Conservation (phyloP, 2,797 vertebrate genomes). For the Gymnothorax javanicus region DNA sequence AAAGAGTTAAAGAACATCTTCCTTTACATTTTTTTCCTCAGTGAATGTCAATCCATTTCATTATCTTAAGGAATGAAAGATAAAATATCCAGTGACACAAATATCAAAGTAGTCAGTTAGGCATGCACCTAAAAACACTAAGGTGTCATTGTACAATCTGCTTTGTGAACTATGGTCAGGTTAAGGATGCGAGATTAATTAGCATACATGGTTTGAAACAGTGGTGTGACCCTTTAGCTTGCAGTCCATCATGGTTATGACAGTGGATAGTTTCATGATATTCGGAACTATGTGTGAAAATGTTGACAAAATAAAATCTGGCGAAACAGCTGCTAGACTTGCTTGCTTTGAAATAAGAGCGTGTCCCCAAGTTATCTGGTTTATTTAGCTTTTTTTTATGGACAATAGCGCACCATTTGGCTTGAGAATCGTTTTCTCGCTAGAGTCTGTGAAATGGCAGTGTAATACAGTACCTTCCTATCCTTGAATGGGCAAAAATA, state of each 20-base stretch:
- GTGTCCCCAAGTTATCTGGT: background rate
- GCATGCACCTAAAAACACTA: too few relatives aligned
- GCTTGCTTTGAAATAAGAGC: background rate
- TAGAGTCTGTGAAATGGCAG: background rate
- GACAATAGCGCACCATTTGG: background rate
- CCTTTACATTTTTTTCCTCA: background rate
- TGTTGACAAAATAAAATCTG: background rate
- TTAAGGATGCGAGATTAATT: background rate
- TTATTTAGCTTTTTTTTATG: background rate
- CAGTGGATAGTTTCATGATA: too few relatives aligned
- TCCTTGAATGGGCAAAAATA: background rate
- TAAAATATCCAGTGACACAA: too few relatives aligned
- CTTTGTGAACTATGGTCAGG: background rate
- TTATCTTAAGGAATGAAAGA: too few relatives aligned
- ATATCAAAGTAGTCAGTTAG: too few relatives aligned
- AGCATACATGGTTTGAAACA: background rate
- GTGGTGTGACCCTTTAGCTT: background rate
- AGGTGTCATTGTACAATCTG: background rate
- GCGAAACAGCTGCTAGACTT: background rate
- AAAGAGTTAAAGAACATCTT: too few relatives aligned
- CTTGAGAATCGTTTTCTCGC: background rate
- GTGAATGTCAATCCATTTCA: background rate
- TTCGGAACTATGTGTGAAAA: background rate
- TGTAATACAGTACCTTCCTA: background rate
- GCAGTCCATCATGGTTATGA: background rate